Percentiles rank a stretch among this genome's conserved stretches.
Evolutionary conservation across 2,888 invertebrate species (phyloP).

Genomic region (Tricholauxania praeusta): DNA sequence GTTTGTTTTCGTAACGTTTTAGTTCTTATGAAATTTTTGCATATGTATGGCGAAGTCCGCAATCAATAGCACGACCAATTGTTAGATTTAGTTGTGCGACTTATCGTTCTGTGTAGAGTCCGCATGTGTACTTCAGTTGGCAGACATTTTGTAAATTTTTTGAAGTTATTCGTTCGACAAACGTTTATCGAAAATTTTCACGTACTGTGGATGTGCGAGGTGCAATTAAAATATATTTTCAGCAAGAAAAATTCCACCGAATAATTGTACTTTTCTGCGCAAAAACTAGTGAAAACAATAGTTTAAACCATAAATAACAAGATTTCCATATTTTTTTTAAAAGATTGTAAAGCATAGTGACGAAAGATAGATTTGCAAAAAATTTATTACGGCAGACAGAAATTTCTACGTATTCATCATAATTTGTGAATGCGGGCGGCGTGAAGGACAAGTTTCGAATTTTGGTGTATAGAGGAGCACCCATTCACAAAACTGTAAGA

Average conservation of each 20-base stretch:
- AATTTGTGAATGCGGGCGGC: slow-evolving; percentile 28
- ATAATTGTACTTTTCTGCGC: slow-evolving; percentile 17
- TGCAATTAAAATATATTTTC: slow-evolving; percentile 20
- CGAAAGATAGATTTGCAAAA: not conserved
- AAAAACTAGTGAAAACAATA: slow-evolving; percentile 24
- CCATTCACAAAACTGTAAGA: not conserved
- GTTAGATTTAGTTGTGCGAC: no score
- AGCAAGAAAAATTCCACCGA: slow-evolving; percentile 37
- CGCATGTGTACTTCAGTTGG: slow-evolving; percentile 37
- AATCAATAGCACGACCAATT: no score
- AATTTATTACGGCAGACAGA: not conserved
- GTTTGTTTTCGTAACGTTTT: no score
- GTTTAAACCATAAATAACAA: not conserved
- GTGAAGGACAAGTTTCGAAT: slow-evolving; percentile 8
- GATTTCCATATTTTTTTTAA: not conserved
- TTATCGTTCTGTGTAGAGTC: slow-evolving; percentile 16
- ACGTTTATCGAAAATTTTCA: slow-evolving; percentile 35
- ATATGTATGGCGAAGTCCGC: no score
- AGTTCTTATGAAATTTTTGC: no score
- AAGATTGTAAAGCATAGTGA: not conserved
- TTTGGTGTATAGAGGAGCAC: not conserved
- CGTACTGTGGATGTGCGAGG: not conserved
- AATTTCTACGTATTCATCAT: not conserved
- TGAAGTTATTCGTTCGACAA: slow-evolving; percentile 46
- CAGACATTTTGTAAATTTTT: no score